These are phyloP conservation scores for Lutjanus argentimaculatus DNA, from an alignment of 2,797 vertebrate species.

Conservation along the genomic window DNA sequence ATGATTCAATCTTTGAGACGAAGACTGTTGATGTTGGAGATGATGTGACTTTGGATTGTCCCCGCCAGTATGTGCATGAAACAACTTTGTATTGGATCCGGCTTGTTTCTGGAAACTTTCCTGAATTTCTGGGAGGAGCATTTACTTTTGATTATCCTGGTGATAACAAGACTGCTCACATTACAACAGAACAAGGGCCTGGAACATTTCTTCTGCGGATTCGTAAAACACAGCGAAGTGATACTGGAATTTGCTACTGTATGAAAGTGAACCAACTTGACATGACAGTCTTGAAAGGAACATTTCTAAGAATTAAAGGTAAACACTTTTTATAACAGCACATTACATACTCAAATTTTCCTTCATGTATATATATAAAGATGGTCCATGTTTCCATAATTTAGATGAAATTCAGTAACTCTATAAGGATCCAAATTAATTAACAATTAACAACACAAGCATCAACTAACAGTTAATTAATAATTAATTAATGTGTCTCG, in stretches of 20 bases:
- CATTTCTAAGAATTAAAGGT: slow-evolving; percentile 46
- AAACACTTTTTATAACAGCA: background rate
- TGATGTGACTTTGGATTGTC: slow-evolving; percentile 6
- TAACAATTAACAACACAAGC: too few relatives aligned
- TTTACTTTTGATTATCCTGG: fast-evolving
- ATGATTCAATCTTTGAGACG: background rate
- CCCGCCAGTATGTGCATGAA: fast-evolving
- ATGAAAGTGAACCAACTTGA: background rate
- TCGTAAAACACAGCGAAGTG: background rate
- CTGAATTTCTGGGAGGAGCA: background rate
- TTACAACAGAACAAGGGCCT: fast-evolving
- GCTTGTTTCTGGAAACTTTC: slow-evolving; percentile 8
- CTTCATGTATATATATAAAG: too few relatives aligned
- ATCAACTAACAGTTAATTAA: too few relatives aligned
- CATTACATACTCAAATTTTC: too few relatives aligned
- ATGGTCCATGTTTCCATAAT: too few relatives aligned
- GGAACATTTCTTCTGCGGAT: slow-evolving; percentile 32
- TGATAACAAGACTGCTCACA: background rate
- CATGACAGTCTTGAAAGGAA: background rate
- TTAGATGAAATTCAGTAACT: too few relatives aligned
- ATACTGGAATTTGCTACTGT: slow-evolving; percentile 56
- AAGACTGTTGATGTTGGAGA: slow-evolving; percentile 12
- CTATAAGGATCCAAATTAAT: too few relatives aligned
- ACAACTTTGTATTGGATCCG: slow-evolving; percentile 33
- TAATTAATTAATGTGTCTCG: too few relatives aligned